phyloP scores from a whole-genome alignment of 2,113 vertebrate species.

The Elachura formosa region DNA sequence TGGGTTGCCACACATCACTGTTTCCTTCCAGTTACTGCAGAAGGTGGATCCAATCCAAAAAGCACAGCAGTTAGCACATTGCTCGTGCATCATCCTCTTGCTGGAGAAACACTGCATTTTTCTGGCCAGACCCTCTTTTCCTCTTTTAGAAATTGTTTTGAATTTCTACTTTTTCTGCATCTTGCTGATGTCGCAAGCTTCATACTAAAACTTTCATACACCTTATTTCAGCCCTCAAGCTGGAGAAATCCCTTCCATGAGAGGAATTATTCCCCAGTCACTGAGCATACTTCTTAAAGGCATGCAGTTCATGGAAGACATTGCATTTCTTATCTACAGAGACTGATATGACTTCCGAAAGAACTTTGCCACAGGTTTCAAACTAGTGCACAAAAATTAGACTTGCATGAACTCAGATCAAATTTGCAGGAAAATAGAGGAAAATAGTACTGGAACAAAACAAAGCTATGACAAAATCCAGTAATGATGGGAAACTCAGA shows the following conservation, averaged over 20 bases:
- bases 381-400: not conserved
- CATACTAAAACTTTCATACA: not conserved
- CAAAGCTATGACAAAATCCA: not conserved
- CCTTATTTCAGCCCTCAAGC: not conserved
- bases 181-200: not conserved
- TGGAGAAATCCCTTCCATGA: not conserved
- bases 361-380: not conserved
- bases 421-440: too few relatives aligned
- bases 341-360: not conserved
- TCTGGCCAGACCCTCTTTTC: fast-evolving
- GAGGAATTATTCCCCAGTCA: not conserved
- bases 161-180: not conserved
- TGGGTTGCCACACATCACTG: not conserved
- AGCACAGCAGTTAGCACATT: not conserved
- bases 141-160: not conserved
- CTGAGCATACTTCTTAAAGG: not conserved
- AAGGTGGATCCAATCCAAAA: not conserved
- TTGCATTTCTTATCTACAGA: not conserved
- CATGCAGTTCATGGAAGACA: not conserved
- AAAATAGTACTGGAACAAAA: not conserved
- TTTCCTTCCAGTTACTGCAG: not conserved
- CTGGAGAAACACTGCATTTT: not conserved
- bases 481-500: not conserved
- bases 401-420: not conserved
- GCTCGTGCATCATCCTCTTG: not conserved